These are phyloP conservation scores for Furnarius figulus DNA, from an alignment of 2,113 vertebrate genomes.

Conservation along the genomic window DNA sequence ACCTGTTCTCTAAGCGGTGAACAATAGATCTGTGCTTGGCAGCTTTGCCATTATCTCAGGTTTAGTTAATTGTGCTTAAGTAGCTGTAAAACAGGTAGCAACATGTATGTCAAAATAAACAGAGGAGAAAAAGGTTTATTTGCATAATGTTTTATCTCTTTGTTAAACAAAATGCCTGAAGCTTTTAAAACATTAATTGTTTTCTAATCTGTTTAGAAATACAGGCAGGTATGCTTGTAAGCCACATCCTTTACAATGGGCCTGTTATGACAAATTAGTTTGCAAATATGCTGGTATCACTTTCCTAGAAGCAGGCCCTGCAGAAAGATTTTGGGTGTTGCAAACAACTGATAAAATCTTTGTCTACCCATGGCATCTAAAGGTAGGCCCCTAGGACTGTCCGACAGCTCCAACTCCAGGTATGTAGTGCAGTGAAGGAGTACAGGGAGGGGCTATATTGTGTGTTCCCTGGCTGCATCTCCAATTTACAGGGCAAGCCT, in stretches of 20 bases:
- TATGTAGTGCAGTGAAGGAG: background rate
- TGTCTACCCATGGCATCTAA: background rate
- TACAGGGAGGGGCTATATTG: accelerated
- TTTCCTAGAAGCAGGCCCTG: background rate
- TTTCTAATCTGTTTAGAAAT: conserved; percentile 29
- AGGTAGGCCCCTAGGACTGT: background rate
- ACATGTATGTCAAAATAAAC: background rate
- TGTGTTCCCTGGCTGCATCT: background rate
- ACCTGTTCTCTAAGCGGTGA: background rate
- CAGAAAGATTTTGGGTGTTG: background rate
- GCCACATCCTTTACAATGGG: background rate
- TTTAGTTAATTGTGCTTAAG: background rate
- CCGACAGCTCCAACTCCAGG: background rate
- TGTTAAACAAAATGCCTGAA: background rate
- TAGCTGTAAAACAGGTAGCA: background rate
- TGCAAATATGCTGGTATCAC: background rate
- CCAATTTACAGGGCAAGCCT: background rate
- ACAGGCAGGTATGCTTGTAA: background rate
- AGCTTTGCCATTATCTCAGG: background rate
- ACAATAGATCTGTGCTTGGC: background rate
- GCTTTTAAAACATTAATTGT: background rate
- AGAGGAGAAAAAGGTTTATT: background rate
- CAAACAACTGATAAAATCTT: background rate
- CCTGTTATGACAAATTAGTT: conserved; percentile 33
- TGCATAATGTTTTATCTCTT: background rate